Evolutionary conservation across 2,888 invertebrate species (phyloP).

Genomic region (Leucozona laternaria): DNA sequence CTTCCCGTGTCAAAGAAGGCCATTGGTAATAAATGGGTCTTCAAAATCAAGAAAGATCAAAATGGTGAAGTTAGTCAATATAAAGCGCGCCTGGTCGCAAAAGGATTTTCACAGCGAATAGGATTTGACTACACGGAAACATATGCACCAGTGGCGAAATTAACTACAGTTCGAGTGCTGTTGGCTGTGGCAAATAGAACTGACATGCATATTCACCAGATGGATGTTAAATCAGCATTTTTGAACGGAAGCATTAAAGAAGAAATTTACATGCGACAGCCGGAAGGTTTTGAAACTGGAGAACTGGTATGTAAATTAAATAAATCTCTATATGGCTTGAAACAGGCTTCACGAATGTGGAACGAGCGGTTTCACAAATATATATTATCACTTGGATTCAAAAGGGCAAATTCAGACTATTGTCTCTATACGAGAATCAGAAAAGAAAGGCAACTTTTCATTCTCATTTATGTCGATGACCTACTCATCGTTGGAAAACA

Average conservation of each 20-base stretch:
- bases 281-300: slow-evolving; percentile 2
- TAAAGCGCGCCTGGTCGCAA: background rate
- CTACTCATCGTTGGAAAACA: background rate
- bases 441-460: background rate
- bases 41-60: background rate
- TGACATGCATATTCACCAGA: background rate
- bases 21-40: too few relatives aligned
- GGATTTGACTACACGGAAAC: background rate
- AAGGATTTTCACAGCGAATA: background rate
- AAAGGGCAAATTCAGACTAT: background rate
- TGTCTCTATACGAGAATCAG: background rate
- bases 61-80: background rate
- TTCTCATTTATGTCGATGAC: background rate
- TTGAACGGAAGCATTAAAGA: background rate
- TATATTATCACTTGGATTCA: background rate
- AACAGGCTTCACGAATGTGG: background rate
- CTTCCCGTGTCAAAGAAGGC: too few relatives aligned
- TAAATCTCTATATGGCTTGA: background rate
- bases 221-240: slow-evolving; percentile 11
- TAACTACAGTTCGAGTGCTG: background rate
- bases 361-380: background rate
- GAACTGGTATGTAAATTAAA: background rate
- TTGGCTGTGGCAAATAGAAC: too few relatives aligned
- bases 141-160: background rate
- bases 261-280: too few relatives aligned